Conservation (phyloP, 2,113 vertebrate species). For the Lamprotornis superbus region DNA sequence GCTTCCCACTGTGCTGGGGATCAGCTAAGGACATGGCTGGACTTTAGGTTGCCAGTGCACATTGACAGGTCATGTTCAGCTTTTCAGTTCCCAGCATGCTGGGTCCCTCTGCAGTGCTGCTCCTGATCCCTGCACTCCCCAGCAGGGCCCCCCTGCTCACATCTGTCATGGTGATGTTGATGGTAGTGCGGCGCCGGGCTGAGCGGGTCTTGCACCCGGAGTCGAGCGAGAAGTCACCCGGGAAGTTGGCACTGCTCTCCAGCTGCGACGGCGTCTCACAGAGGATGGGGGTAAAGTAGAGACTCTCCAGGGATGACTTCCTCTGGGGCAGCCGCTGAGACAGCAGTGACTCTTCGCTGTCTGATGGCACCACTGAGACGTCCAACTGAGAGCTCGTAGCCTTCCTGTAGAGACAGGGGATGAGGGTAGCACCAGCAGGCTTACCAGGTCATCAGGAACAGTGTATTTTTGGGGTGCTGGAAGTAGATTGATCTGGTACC, state of each 20-base stretch:
- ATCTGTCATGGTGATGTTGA: conserved; percentile 89
- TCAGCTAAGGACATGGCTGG: not conserved
- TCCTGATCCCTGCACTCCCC: not conserved
- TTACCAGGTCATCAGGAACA: not conserved
- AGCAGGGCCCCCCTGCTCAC: conserved; percentile 52
- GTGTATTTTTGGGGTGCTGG: not conserved
- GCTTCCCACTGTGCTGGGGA: not conserved
- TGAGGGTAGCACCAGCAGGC: too few relatives aligned
- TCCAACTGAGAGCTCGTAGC: conserved; percentile 62
- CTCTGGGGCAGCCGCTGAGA: conserved; percentile 67
- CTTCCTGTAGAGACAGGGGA: conserved; percentile 61
- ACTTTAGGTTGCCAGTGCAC: not conserved
- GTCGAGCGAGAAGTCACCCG: conserved; percentile 65
- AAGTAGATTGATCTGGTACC: conserved; percentile 61
- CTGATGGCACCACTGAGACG: conserved; percentile 55
- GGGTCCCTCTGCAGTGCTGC: not conserved
- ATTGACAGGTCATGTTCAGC: not conserved
- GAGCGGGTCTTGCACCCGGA: conserved; percentile 75
- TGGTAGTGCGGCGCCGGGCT: conserved; percentile 82
- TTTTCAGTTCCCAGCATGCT: not conserved
- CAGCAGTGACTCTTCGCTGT: conserved; percentile 73
- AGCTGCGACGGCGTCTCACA: conserved; percentile 46
- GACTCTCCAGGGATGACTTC: conserved; percentile 81
- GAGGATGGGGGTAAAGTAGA: conserved; percentile 88
- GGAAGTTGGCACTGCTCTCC: conserved; percentile 71